phyloP scores from a whole-genome alignment of 2,113 vertebrate genomes.

The chimpanzee (Pan troglodytes) region DNA sequence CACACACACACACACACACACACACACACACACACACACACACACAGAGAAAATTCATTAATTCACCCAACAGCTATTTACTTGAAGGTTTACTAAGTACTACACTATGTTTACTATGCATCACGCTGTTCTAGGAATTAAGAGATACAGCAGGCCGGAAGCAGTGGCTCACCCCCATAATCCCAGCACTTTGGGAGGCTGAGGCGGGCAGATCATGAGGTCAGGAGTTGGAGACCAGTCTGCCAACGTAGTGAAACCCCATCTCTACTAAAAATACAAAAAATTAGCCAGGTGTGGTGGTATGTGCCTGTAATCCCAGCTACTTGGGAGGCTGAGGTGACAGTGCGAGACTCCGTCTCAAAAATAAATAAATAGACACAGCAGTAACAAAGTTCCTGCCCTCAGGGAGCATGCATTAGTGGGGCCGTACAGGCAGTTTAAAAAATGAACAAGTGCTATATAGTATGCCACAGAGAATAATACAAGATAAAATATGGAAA shows the following conservation, averaged over 20 bases:
- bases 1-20: too few species aligned
- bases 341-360: too few species aligned
- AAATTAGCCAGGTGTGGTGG: too few species aligned
- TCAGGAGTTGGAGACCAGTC: too few species aligned
- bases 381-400: neutral
- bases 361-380: neutral
- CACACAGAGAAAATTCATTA: neutral
- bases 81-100: neutral
- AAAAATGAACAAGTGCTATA: neutral
- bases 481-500: neutral
- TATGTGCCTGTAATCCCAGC: too few species aligned
- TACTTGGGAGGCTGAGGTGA: too few species aligned
- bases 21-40: too few species aligned
- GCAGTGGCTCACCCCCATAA: too few species aligned
- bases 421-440: neutral
- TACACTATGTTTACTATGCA: neutral
- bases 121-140: neutral
- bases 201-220: too few species aligned
- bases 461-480: neutral
- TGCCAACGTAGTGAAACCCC: too few species aligned
- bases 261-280: too few species aligned
- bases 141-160: neutral
- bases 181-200: too few species aligned
- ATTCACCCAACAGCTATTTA: constrained; percentile 5
- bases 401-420: neutral